These are phyloP conservation scores for Drosophila prolongata DNA, from an alignment of 2,888 invertebrate species.

Conservation along the genomic window DNA sequence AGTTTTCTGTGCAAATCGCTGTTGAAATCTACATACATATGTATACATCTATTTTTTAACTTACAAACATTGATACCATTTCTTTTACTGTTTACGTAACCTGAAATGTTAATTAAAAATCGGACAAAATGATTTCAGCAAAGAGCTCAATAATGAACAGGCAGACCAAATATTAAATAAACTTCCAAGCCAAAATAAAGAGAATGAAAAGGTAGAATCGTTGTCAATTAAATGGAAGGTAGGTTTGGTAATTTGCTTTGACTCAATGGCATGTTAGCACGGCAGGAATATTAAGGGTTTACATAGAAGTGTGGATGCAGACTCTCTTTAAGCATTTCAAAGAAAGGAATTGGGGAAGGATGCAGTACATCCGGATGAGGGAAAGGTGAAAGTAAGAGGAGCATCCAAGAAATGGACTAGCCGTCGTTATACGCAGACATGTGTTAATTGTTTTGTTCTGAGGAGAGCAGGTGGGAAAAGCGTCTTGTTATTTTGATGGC, in stretches of 20 bases:
- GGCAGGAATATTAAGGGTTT: constrained; percentile 39
- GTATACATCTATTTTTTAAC: no score
- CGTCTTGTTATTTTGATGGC: constrained; percentile 65
- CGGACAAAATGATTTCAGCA: constrained; percentile 7
- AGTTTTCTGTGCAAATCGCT: no score
- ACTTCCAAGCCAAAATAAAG: constrained; percentile 38
- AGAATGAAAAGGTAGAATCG: constrained; percentile 35
- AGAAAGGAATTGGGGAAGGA: constrained; percentile 14
- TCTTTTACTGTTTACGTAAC: neutral
- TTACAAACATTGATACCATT: neutral
- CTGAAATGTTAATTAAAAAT: constrained; percentile 26
- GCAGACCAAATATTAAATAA: constrained; percentile 25
- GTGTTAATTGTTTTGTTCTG: constrained; percentile 61
- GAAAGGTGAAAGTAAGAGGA: constrained; percentile 21
- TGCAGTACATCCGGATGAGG: constrained; percentile 1
- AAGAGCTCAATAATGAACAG: constrained; percentile 12
- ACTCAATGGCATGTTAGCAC: constrained; percentile 62
- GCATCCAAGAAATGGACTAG: constrained; percentile 27
- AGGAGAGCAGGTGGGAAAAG: neutral
- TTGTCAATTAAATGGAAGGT: constrained; percentile 64
- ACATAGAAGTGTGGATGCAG: constrained; percentile 40
- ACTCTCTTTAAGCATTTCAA: constrained; percentile 19
- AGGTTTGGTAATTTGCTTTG: constrained; percentile 50
- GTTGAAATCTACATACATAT: no score
- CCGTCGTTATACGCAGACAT: constrained; percentile 68